Percentiles rank a stretch among this genome's conserved stretches.
Evolutionary conservation across 2,888 invertebrate genomes (phyloP).

Genomic region (Keiferia lycopersicella): DNA sequence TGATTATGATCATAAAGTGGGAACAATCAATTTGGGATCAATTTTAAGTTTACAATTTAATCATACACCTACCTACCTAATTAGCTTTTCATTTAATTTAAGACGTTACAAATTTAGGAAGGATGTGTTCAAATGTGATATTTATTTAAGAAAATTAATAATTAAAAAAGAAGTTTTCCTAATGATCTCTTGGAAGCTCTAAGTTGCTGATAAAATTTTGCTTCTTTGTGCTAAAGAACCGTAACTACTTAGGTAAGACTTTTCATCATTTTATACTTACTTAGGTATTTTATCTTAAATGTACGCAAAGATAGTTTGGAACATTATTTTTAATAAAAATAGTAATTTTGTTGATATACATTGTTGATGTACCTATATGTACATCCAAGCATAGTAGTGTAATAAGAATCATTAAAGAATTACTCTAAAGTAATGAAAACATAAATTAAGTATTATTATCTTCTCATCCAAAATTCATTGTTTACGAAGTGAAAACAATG

Average conservation of each 20-base stretch:
- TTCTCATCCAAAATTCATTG: too few relatives aligned
- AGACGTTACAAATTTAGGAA: constrained; percentile 61
- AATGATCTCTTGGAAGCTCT: constrained; percentile 80
- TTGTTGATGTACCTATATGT: too few relatives aligned
- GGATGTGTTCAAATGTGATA: constrained; percentile 81
- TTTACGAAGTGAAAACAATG: constrained; percentile 8
- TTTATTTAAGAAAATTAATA: constrained; percentile 70
- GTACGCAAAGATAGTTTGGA: too few relatives aligned
- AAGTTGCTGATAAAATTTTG: constrained; percentile 58
- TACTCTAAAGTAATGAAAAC: too few relatives aligned
- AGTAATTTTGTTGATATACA: too few relatives aligned
- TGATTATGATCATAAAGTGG: constrained; percentile 34
- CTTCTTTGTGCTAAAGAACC: constrained; percentile 46
- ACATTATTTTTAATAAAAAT: too few relatives aligned
- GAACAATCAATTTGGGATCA: constrained; percentile 59
- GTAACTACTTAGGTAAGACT: neutral
- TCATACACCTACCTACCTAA: constrained; percentile 25
- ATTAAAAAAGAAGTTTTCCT: constrained; percentile 73
- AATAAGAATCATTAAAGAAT: too few relatives aligned
- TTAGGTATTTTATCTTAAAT: too few relatives aligned
- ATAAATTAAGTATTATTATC: too few relatives aligned
- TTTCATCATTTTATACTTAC: too few relatives aligned
- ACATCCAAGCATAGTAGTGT: too few relatives aligned
- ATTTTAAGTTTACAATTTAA: constrained; percentile 36
- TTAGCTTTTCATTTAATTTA: constrained; percentile 43